Base-by-base conservation (phyloP, 2,888 invertebrate genomes). In the Drosophila rellima region DNA sequence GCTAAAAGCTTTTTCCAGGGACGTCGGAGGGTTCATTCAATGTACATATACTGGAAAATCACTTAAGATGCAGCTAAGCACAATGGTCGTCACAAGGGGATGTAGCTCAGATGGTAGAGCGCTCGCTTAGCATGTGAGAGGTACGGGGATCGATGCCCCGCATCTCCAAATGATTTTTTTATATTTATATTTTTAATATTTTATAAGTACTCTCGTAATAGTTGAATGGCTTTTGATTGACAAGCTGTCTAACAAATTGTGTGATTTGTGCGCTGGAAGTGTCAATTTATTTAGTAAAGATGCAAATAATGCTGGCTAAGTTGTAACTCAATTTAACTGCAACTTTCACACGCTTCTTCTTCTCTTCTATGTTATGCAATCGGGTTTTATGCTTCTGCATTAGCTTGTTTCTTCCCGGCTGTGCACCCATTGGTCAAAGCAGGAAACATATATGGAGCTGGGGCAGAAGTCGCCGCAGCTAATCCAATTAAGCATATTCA, bases 21-120 rank as follows among this genome's bases (percentile, higher is more conserved):
- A 1, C 7, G 10, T 1, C 10, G 51, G 54, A 42, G 23, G 35
- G 40, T 29, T 47, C 10, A 2, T 23, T 3, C n/a, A n/a, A 2
- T 15, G 7, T 0, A n/a, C n/a, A n/a, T n/a, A 26, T 31, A 26
- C 52, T 48, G 26, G 7, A 13, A 18, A 26, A 20, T 3, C 4
- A 11, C 11, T 70, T 23, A 79, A 20, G 0, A 61, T 6, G 0
- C 1, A 23, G 4, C 13, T 50, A 18, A 44, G 54, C 35, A 48
- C 0, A 0, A 0, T 0, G 0, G 0, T 0, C 0, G 0, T 0
- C 4, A 75, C 3, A 29, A 7, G 92, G 92, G 92, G 91, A 90
- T 92, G 92, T 92, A 92, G 92, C 92, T 92, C 92, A 92, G 92
- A 91, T 92, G 92, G 92, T 92, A 92, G 92, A 92, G 91, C 91